Percentiles rank a stretch among this genome's conserved stretches.
Evolutionary conservation across 2,888 invertebrate genomes (phyloP).

Genomic region (Cheilosia impressa): DNA sequence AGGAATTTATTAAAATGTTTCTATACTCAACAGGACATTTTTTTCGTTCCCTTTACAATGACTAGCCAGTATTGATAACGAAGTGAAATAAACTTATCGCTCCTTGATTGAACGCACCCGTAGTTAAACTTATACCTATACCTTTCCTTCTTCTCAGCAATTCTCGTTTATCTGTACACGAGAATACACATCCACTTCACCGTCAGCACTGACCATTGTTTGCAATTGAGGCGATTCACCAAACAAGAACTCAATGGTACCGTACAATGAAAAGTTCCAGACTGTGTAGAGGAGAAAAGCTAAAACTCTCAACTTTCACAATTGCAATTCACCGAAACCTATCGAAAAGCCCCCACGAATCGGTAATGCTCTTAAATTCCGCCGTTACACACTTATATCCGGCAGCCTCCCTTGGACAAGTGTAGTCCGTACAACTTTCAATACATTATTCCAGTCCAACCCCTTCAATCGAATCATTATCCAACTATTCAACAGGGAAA

Average conservation of each 20-base stretch:
- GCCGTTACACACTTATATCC: constrained; percentile 18
- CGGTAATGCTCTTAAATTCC: constrained; percentile 56
- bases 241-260: constrained; percentile 37
- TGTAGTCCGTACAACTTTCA: constrained; percentile 46
- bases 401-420: constrained; percentile 11
- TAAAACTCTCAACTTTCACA: constrained; percentile 28
- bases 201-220: constrained; percentile 28
- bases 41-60: no score
- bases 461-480: constrained; percentile 66
- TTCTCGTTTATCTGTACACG: constrained; percentile 1
- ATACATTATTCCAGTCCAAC: constrained; percentile 52
- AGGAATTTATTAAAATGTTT: no score
- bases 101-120: background rate
- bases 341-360: constrained; percentile 33
- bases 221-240: constrained; percentile 37
- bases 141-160: background rate
- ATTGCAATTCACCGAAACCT: constrained; percentile 39
- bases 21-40: no score
- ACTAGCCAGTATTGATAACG: no score
- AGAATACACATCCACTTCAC: constrained; percentile 1
- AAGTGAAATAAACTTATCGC: no score
- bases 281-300: constrained; percentile 14
- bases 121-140: background rate
- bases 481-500: constrained; percentile 66
- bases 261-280: constrained; percentile 46